Base-by-base conservation (phyloP, 1,140 invertebrate genomes). In the Bombyx mandarina region DNA sequence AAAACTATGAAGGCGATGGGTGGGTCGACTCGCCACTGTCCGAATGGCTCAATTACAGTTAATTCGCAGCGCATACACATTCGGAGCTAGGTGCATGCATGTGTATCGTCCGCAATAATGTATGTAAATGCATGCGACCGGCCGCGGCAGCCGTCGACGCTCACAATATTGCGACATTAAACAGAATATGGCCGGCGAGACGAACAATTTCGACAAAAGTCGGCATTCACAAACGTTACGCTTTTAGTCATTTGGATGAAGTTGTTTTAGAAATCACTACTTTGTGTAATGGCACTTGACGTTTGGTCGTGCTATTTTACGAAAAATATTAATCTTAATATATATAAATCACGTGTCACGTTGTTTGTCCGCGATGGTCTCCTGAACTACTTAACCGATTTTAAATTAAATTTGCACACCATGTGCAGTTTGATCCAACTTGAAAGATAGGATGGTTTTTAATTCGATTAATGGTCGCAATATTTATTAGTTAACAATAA, bases 41-140 rank as follows among this genome's bases (percentile, higher is more conserved):
- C 82, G 73, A 87, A 85, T 85, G 81, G 78, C 82, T 87, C 84
- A 87, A 85, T 87, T 82, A 84, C 84, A 84, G 80, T 85, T 85
- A 85, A 86, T 85, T 82, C 78, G 77, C 75, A 80, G 71, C 71
- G 74, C 78, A 85, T 80, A 86, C 81, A 86, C 76, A 83, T 79
- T 78, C 66, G 66, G 70, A 68, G 75, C 67, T 69, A 73, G 72
- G 68, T 71, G 80, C 72, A 82, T 82, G 80, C 79, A 83, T 83
- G 75, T 79, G 77, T 74, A 70, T 62, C 71, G 77, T 77, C 67
- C 73, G 73, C 77, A 81, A 82, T 83, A 85, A 86, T 85, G 79
- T 86, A 86, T 86, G 83, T 83, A 86, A 86, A 85, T 86, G 79
- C 79, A 83, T 80, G 78, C 78, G 77, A 79, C 81, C 75, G 77